Conservation (phyloP, 2,888 invertebrate genomes). For the Koerneria pararmatus region DNA sequence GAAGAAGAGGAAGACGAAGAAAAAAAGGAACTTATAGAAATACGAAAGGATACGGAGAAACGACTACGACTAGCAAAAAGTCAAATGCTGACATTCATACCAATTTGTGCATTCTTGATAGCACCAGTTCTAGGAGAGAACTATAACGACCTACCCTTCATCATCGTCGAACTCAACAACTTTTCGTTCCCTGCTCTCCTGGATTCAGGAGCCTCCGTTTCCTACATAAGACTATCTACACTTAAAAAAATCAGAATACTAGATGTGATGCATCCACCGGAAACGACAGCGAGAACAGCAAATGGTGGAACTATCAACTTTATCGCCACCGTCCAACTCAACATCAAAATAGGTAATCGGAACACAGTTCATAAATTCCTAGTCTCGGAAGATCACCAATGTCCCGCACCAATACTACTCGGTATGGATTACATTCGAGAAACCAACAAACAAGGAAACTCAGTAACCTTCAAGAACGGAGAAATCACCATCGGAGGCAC, state of each 20-base stretch:
- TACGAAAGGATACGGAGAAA: not conserved
- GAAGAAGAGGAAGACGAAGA: not conserved
- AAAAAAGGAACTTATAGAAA: not conserved
- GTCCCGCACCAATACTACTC: not conserved
- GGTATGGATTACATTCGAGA: not conserved
- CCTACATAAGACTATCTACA: not conserved
- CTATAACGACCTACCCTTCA: not conserved
- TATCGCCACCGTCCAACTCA: not conserved
- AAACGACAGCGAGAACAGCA: not conserved
- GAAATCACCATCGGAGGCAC: not conserved
- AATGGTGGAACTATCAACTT: not conserved
- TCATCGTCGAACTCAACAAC: not conserved
- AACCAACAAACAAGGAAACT: not conserved
- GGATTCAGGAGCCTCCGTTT: not conserved
- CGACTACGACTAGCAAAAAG: not conserved
- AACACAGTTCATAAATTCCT: not conserved
- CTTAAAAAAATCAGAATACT: not conserved
- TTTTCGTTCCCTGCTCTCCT: not conserved
- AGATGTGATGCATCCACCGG: not conserved
- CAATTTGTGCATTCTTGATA: not conserved
- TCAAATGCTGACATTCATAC: not conserved
- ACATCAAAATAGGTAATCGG: not conserved
- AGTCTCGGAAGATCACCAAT: conserved; percentile 6
- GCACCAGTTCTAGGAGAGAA: not conserved
- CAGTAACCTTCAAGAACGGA: not conserved